These are phyloP conservation scores for Danio choprae DNA, from an alignment of 2,797 vertebrate genomes.

Conservation along the genomic window DNA sequence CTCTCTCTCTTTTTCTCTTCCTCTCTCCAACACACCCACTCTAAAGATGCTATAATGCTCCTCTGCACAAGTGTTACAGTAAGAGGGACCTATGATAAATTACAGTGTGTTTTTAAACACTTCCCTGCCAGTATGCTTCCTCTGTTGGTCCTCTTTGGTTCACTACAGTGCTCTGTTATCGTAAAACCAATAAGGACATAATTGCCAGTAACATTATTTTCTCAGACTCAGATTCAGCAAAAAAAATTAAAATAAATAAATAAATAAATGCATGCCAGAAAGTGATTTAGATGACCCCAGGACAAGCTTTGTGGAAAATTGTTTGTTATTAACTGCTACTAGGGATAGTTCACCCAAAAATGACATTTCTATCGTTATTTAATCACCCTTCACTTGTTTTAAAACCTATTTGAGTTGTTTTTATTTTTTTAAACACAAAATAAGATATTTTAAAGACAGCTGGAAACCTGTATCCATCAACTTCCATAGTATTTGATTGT, in stretches of 20 bases:
- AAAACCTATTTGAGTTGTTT: too few species aligned
- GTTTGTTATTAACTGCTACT: not conserved
- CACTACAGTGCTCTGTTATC: not conserved
- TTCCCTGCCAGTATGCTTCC: conserved; percentile 24
- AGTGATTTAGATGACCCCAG: not conserved
- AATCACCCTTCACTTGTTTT: not conserved
- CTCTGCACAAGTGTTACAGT: conserved; percentile 59
- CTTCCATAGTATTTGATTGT: too few species aligned
- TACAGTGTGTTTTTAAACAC: conserved; percentile 56
- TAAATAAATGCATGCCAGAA: not conserved
- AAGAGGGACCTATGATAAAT: conserved; percentile 64
- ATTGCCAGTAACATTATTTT: not conserved
- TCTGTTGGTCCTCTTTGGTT: conserved; percentile 12
- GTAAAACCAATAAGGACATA: conserved; percentile 15
- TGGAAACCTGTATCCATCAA: too few species aligned
- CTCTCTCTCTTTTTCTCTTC: conserved; percentile 41
- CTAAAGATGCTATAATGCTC: conserved; percentile 68
- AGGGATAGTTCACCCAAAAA: not conserved
- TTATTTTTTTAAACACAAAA: too few species aligned
- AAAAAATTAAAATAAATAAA: too few species aligned
- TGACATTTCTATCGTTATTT: not conserved
- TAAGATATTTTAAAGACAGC: too few species aligned
- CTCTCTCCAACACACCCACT: conserved; percentile 37
- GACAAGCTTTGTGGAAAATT: not conserved
- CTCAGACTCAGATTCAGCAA: not conserved